A percentile compares a stretch with the other conserved stretches of the same genome.
phyloP scores from a whole-genome alignment of 2,113 vertebrate genomes.

The Hippocampus zosterae region DNA sequence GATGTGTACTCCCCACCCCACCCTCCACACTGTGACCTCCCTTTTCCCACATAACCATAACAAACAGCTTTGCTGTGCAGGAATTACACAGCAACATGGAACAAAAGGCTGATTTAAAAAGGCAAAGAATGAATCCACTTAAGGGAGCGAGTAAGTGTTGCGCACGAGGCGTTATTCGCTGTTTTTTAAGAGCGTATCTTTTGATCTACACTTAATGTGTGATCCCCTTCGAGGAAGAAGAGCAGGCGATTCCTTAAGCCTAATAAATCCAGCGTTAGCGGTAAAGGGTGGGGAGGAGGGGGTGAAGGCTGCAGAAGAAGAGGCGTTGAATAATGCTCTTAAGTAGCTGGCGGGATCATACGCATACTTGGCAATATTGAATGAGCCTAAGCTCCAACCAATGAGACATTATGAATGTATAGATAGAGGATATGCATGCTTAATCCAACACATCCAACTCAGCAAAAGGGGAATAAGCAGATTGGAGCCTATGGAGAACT shows the following conservation, averaged over 20 bases:
- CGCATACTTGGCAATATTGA: slow-evolving; percentile 52
- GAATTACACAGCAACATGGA: slow-evolving; percentile 11
- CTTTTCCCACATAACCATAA: neutral
- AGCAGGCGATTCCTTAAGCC: slow-evolving; percentile 66
- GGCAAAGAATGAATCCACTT: slow-evolving; percentile 31
- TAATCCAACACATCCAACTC: neutral
- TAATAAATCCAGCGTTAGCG: slow-evolving; percentile 68
- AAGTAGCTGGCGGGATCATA: slow-evolving; percentile 56
- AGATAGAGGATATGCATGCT: neutral
- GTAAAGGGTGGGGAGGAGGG: slow-evolving; percentile 34
- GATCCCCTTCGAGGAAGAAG: slow-evolving; percentile 68
- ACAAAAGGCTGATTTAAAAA: slow-evolving; percentile 34
- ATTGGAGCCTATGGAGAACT: neutral
- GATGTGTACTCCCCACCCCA: neutral
- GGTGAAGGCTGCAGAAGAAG: slow-evolving; percentile 50
- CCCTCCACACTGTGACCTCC: neutral
- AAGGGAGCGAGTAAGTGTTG: slow-evolving; percentile 47
- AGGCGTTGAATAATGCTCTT: slow-evolving; percentile 58
- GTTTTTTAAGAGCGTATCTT: slow-evolving; percentile 65
- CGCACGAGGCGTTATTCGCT: slow-evolving; percentile 45
- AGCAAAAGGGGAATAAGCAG: neutral
- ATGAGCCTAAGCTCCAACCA: slow-evolving; percentile 49
- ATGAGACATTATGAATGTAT: slow-evolving; percentile 38
- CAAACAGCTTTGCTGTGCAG: slow-evolving; percentile 15
- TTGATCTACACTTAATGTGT: slow-evolving; percentile 72